These are phyloP conservation scores for Chelon labrosus DNA, from an alignment of 2,797 vertebrate genomes.

Conservation along the genomic window DNA sequence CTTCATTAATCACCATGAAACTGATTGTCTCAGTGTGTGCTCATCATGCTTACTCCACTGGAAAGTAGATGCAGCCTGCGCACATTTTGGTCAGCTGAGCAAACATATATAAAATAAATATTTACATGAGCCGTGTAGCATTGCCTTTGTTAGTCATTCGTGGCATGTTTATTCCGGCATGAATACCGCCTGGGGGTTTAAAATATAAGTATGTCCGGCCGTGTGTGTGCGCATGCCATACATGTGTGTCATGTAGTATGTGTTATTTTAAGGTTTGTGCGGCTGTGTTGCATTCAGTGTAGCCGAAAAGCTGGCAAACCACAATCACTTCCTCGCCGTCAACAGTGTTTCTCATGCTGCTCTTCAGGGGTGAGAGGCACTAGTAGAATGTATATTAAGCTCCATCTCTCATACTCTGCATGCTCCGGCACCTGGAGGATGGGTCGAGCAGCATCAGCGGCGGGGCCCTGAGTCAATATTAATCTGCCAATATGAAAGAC, in stretches of 20 bases:
- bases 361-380: conserved; percentile 48
- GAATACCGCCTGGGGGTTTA: conserved; percentile 23
- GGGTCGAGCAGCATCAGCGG: conserved; percentile 56
- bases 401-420: conserved; percentile 57
- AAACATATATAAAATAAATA: conserved; percentile 37
- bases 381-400: conserved; percentile 64
- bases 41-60: conserved; percentile 36
- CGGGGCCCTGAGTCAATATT: conserved; percentile 73
- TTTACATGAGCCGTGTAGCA: conserved; percentile 35
- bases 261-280: conserved; percentile 18
- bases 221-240: conserved; percentile 23
- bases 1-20: conserved; percentile 70
- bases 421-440: conserved; percentile 64
- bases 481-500: conserved; percentile 78
- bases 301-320: conserved; percentile 47
- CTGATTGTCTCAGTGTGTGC: conserved; percentile 32
- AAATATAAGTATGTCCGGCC: conserved; percentile 37
- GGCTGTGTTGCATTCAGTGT: conserved; percentile 7
- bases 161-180: conserved; percentile 13
- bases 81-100: conserved; percentile 26
- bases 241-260: neutral
- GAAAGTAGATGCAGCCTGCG: conserved; percentile 32
- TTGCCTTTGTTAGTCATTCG: conserved; percentile 48
- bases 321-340: conserved; percentile 38
- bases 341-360: conserved; percentile 49